phyloP scores from a whole-genome alignment of 2,113 vertebrate genomes.

The Pterocles orientalis region DNA sequence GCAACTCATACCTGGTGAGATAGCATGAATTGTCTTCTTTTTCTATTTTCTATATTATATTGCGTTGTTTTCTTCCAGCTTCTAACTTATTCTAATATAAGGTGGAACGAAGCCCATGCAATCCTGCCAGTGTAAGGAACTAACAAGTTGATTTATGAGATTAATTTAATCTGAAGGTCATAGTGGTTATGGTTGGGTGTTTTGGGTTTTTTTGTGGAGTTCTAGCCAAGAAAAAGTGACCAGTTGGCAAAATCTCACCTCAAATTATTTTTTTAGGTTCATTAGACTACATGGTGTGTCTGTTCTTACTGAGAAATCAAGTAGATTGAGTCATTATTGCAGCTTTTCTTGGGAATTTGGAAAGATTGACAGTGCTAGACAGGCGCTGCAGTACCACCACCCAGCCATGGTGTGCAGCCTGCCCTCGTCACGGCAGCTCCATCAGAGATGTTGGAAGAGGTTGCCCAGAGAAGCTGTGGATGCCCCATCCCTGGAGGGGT shows the following conservation, averaged over 20 bases:
- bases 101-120: not conserved
- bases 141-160: not conserved
- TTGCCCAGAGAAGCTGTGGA: no score
- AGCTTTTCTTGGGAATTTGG: not conserved
- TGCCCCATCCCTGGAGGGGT: no score
- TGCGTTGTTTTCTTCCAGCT: not conserved
- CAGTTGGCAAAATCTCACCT: not conserved
- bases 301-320: not conserved
- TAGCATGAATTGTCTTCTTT: not conserved
- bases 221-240: not conserved
- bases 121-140: not conserved
- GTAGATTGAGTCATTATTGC: not conserved
- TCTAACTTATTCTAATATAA: not conserved
- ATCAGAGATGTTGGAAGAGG: not conserved
- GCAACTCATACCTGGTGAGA: not conserved
- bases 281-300: not conserved
- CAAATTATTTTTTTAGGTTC: not conserved
- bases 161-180: not conserved
- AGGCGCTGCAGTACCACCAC: no score
- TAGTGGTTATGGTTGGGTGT: not conserved
- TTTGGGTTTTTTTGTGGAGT: not conserved
- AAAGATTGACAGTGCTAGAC: rapidly evolving
- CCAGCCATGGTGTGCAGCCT: rapidly evolving
- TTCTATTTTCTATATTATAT: not conserved
- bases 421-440: not conserved